Conservation (phyloP, 1,140 invertebrate genomes). For the Drosophila nebulosa region DNA sequence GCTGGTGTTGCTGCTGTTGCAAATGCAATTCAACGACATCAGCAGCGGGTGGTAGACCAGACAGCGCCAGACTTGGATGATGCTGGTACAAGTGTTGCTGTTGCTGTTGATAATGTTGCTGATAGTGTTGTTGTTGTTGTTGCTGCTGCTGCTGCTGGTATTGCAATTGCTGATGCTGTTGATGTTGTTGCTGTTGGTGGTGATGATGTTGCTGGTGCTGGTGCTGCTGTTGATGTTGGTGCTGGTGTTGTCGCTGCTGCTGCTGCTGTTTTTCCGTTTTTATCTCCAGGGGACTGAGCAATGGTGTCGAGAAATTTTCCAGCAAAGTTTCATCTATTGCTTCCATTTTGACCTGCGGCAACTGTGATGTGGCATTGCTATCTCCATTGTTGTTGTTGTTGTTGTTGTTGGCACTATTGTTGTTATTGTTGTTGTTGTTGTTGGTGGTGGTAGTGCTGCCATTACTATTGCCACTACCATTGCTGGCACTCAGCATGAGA, state of each 20-base stretch:
- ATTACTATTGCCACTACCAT: conserved; percentile 19
- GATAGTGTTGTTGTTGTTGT: conserved; percentile 53
- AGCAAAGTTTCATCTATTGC: conserved; percentile 84
- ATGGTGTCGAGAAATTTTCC: conserved; percentile 83
- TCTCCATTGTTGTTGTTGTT: conserved; percentile 22
- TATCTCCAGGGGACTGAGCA: conserved; percentile 88
- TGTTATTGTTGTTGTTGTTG: conserved; percentile 34
- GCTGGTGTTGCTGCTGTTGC: conserved; percentile 48
- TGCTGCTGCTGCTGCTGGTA: conserved; percentile 61
- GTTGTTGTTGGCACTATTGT: conserved; percentile 22
- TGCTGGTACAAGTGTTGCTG: conserved; percentile 76
- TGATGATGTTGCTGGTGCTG: conserved; percentile 64
- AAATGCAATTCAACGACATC: conserved; percentile 65
- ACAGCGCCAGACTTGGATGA: conserved; percentile 69
- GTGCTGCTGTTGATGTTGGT: conserved; percentile 81
- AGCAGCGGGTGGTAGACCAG: conserved; percentile 67
- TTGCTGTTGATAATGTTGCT: conserved; percentile 51
- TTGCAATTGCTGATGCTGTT: conserved; percentile 54
- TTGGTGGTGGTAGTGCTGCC: conserved; percentile 18
- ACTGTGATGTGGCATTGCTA: conserved; percentile 44
- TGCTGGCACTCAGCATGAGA: conserved; percentile 87
- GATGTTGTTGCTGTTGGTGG: conserved; percentile 40
- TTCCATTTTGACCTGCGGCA: conserved; percentile 88
- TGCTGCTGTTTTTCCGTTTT: conserved; percentile 83
- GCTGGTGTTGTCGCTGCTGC: conserved; percentile 79